A percentile compares a stretch with the other conserved stretches of the same genome.
Conservation (phyloP, 2,888 invertebrate genomes). For the Pimpla rufipes region DNA sequence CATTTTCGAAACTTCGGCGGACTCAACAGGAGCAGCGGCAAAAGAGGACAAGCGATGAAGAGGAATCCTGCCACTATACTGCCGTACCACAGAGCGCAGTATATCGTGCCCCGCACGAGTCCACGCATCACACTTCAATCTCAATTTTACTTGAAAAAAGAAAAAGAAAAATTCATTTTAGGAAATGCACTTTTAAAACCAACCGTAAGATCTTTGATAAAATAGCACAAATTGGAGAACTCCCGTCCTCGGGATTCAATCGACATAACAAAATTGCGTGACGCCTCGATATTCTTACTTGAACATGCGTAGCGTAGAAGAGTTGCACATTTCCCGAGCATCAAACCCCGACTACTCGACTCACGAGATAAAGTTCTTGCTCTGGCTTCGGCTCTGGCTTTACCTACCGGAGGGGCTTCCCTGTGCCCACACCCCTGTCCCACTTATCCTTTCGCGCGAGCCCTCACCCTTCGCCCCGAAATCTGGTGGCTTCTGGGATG, state of each 20-base stretch:
- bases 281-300: slow-evolving; percentile 59
- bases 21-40: slow-evolving; percentile 90
- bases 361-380: slow-evolving; percentile 78
- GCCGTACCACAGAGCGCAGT: slow-evolving; percentile 86
- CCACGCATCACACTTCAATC: slow-evolving; percentile 79
- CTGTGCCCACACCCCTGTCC: slow-evolving; percentile 74
- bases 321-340: slow-evolving; percentile 77
- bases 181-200: not conserved
- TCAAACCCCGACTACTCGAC: slow-evolving; percentile 76
- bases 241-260: not conserved
- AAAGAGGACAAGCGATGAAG: slow-evolving; percentile 89
- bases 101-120: slow-evolving; percentile 84
- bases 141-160: slow-evolving; percentile 50
- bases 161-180: slow-evolving; percentile 28
- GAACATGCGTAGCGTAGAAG: slow-evolving; percentile 62
- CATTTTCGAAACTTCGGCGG: slow-evolving; percentile 89
- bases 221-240: not conserved
- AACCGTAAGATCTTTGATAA: not conserved
- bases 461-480: slow-evolving; percentile 70
- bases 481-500: slow-evolving; percentile 79
- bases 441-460: slow-evolving; percentile 62
- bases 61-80: slow-evolving; percentile 87
- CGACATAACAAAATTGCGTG: not conserved
- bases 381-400: slow-evolving; percentile 81
- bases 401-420: slow-evolving; percentile 77